Conservation (phyloP, 1,140 invertebrate species). For the Andrena cerasifolii region DNA sequence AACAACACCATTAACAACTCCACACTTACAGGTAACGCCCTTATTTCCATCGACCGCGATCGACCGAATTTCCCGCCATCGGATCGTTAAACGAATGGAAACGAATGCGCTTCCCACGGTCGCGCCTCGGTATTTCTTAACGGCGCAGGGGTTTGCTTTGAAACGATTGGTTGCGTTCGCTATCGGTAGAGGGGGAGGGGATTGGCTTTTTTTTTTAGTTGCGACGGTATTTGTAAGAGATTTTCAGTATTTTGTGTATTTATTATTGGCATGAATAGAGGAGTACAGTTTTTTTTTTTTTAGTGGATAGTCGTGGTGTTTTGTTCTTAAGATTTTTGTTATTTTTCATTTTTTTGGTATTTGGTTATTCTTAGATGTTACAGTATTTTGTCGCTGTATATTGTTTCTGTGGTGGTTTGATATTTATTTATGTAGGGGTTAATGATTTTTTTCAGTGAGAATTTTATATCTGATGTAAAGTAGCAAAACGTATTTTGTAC, state of each 20-base stretch:
- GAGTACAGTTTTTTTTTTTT: background rate
- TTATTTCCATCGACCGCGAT: slow-evolving; percentile 47
- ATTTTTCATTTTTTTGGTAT: background rate
- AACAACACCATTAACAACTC: slow-evolving; percentile 81
- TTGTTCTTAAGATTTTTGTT: background rate
- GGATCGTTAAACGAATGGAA: background rate
- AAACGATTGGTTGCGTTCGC: background rate
- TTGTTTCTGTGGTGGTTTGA: background rate
- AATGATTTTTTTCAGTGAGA: background rate
- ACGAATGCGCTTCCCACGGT: background rate
- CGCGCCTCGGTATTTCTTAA: background rate
- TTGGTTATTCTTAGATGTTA: background rate
- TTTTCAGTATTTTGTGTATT: background rate
- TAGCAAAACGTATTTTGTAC: too few species aligned
- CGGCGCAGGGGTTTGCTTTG: background rate
- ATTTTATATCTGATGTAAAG: too few species aligned
- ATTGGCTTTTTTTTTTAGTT: background rate
- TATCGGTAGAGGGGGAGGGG: background rate
- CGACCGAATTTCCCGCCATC: background rate
- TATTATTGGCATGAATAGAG: slow-evolving; percentile 7
- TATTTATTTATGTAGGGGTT: background rate
- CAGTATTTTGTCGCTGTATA: background rate
- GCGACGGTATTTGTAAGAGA: too few species aligned
- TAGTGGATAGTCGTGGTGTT: background rate
- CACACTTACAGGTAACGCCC: slow-evolving; percentile 80